Evolutionary conservation across 2,888 invertebrate species (phyloP), one percentile per base, ranked within the genome.

Genomic region (Neria commutata): DNA sequence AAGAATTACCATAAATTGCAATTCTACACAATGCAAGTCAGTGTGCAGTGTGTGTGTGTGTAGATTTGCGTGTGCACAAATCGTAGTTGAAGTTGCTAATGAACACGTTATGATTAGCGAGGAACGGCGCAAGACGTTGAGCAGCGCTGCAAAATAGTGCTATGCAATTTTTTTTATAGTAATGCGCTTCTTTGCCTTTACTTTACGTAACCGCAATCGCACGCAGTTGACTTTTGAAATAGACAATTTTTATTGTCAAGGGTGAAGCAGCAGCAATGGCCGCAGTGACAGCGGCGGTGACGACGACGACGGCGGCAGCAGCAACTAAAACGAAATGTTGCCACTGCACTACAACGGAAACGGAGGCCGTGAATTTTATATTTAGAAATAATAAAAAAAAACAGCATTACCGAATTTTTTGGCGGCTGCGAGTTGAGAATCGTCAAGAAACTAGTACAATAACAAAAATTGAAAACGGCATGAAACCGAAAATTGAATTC

Each of bases 331-430:
- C 42, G 23, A 46, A 51, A 67, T 68, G 16, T 23, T 23, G 2
- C 54, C 21, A 37, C 19, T 26, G 16, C 21, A n/a, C n/a, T n/a
- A n/a, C n/a, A n/a, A n/a, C n/a, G n/a, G n/a, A n/a, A 34, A 57
- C 56, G 42, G 45, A 64, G 69, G 60, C 65, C 66, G 57, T 66
- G 63, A 63, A 60, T 60, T 24, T 53, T 64, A 64, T 56, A 57
- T 49, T 59, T 64, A 61, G 61, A 60, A 61, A 40, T 33, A 23
- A 26, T 25, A 48, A 52, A 46, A 56, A 25, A n/a, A n/a, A n/a
- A n/a, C 17, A 25, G 42, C n/a, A n/a, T n/a, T n/a, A n/a, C n/a
- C 57, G 58, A 54, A 62, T 65, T 65, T 61, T 63, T 62, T 62
- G 60, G 66, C 60, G 23, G n/a, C 17, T 26, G 25, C 8, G 47